Conservation (phyloP, 1,140 invertebrate genomes). For the Zaprionus ghesquierei region DNA sequence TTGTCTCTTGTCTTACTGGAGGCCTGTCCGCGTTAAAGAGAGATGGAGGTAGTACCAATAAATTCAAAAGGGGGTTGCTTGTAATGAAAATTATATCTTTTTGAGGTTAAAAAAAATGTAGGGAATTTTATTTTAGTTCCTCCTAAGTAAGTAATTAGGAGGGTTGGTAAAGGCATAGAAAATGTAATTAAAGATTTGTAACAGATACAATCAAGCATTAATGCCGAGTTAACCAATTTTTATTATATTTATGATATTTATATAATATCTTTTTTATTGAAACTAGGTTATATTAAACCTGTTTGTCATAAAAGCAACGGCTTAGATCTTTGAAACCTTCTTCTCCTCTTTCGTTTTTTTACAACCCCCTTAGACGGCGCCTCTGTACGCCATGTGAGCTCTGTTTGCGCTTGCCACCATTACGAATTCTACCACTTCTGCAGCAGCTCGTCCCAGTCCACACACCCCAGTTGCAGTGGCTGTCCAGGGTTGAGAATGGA, state of each 20-base stretch:
- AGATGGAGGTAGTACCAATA: neutral
- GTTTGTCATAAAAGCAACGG: too few relatives aligned
- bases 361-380: conserved; percentile 17
- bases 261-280: too few relatives aligned
- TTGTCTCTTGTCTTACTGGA: neutral
- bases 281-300: too few relatives aligned
- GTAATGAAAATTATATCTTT: neutral
- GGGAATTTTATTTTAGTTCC: too few relatives aligned
- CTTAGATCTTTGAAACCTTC: too few relatives aligned
- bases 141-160: too few relatives aligned
- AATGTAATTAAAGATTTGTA: too few relatives aligned
- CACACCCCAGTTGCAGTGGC: conserved; percentile 14
- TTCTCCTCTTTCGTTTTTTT: neutral
- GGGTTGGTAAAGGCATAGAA: too few relatives aligned
- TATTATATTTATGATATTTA: too few relatives aligned
- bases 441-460: conserved; percentile 32
- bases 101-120: too few relatives aligned
- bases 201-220: too few relatives aligned
- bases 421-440: conserved; percentile 74
- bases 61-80: neutral
- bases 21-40: neutral
- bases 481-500: neutral
- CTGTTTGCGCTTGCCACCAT: conserved; percentile 55
- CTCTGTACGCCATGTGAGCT: conserved; percentile 28
- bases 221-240: too few relatives aligned